Base-by-base conservation (phyloP, 64 coral and sea anemone genomes). In the Montipora sp. region DNA sequence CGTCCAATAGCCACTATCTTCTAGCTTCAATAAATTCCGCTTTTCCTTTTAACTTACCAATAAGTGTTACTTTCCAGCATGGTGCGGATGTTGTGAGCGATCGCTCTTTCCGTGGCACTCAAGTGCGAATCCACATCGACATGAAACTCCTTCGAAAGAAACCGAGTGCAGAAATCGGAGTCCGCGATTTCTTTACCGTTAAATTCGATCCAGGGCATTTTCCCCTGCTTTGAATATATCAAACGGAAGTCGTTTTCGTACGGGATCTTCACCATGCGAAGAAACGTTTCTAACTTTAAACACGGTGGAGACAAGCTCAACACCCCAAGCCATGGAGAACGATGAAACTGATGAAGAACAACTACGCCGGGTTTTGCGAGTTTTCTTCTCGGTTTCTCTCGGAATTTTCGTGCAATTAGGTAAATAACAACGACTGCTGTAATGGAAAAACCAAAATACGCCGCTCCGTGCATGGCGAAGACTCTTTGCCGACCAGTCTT, bases 201-300 rank as follows among this genome's bases (percentile, higher is more conserved):
- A 5, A 68, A 65, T 9, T 84, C 66, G 59, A 84, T 84, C 58
- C 58, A 84, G 5, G 82, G 66, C 4, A 75, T 19, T 81, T 92
- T 92, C 0, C 90, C 90, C 50, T 92, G 84, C 66, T 72, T 92
- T 11, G 90, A 92, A 43, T 24, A 60, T 15, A 84, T 84, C 0
- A 48, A 46, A 5, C 61, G 9, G 51, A 59, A 76, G 53, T 83
- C 90, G 16, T 57, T 75, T 59, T 75, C 72, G n/a, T 84, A 92
- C 49, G 90, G 90, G 13, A 92, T 84, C 70, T 92, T 84, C 16
- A 78, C 51, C 91, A 93, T 93, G 50, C 91, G 91, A 51, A 93
- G 83, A 50, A 78, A 93, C 2, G 91, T 93, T 79, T 93, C 91
- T 16, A 93, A 48, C 75, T 93, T 93, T 18, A 93, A 43, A 93